Evolutionary conservation across 2,113 vertebrate species (phyloP).

Genomic region (Pardalotus punctatus): DNA sequence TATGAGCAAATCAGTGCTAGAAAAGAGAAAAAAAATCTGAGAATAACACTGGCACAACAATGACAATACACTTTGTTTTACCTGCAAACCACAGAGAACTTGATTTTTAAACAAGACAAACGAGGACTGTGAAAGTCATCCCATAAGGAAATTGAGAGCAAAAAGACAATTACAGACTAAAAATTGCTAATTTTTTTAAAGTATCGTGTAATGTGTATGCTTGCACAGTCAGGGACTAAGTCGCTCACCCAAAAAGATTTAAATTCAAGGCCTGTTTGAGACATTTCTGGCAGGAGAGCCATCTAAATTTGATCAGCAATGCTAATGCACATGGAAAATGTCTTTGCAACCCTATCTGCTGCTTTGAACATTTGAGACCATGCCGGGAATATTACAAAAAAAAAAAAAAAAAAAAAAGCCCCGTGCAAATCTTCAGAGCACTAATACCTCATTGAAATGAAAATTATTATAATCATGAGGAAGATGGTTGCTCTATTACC

Average conservation of each 20-base stretch:
- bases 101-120: neutral
- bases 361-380: neutral
- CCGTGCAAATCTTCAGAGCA: neutral
- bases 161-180: neutral
- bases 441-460: conserved; percentile 32
- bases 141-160: neutral
- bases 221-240: neutral
- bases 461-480: conserved; percentile 25
- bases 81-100: neutral
- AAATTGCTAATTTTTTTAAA: neutral
- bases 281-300: neutral
- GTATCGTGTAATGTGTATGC: neutral
- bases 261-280: neutral
- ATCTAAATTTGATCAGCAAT: conserved; percentile 15
- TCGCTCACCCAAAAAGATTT: neutral
- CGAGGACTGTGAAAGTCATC: neutral
- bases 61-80: neutral
- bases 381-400: neutral
- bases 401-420: neutral
- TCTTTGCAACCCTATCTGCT: neutral
- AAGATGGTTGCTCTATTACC: neutral
- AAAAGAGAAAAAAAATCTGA: neutral
- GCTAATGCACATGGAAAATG: neutral
- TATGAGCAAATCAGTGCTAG: neutral
- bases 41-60: neutral